These are phyloP conservation scores for Styela clava DNA, from an alignment of 23 tunicate genomes.

Conservation along the genomic window DNA sequence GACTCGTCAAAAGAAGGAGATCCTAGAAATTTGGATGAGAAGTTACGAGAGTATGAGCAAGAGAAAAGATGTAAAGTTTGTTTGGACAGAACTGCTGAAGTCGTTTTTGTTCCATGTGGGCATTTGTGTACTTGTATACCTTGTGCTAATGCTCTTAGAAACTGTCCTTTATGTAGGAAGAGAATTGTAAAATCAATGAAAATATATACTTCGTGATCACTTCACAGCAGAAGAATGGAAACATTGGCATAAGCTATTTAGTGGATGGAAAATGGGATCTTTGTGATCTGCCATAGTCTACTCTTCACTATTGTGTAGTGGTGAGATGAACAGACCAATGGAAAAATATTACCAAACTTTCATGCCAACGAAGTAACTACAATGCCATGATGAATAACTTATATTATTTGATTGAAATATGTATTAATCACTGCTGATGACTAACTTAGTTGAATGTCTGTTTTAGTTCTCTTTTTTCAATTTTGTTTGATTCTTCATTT, in stretches of 20 bases:
- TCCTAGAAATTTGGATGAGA: conserved; percentile 10
- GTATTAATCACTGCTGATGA: no score
- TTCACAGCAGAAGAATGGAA: neutral
- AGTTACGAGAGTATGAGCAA: conserved; percentile 20
- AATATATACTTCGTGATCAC: conserved; percentile 20
- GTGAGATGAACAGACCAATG: no score
- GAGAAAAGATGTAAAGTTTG: conserved; percentile 37
- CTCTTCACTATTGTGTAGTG: no score
- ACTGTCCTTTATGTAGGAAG: conserved; percentile 28
- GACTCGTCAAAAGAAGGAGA: neutral
- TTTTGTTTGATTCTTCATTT: no score
- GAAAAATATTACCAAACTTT: no score
- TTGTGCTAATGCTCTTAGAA: conserved; percentile 16
- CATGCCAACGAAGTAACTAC: no score
- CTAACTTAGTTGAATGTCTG: no score
- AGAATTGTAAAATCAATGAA: conserved; percentile 17
- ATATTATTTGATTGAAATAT: no score
- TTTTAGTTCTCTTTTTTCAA: no score
- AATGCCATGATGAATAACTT: no score
- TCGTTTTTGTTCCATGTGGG: conserved; percentile 24
- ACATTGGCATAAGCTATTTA: neutral
- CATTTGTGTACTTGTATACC: conserved; percentile 21
- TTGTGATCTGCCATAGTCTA: no score
- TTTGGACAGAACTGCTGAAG: conserved; percentile 12
- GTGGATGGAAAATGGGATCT: neutral